Evolutionary conservation across 1,140 invertebrate species (phyloP).

Genomic region (Megalonaias nervosa): DNA sequence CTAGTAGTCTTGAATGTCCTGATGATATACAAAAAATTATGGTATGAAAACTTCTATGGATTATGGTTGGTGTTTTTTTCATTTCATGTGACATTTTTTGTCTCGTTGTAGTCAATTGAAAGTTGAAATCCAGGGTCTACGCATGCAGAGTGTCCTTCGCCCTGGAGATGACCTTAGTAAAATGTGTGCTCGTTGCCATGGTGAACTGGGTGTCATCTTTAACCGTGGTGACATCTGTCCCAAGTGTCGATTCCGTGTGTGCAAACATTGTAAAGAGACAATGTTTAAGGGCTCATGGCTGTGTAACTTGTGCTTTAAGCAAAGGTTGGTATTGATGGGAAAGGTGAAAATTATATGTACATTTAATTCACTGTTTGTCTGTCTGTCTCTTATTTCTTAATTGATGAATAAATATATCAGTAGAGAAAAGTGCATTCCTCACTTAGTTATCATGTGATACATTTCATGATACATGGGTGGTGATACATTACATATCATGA

Average conservation of each 20-base stretch:
- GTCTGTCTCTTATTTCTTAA: too few species aligned
- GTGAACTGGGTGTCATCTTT: slow-evolving; percentile 40
- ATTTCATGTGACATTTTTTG: background rate
- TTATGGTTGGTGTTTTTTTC: background rate
- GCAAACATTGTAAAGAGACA: slow-evolving; percentile 36
- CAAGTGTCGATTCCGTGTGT: slow-evolving; percentile 39
- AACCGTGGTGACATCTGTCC: slow-evolving; percentile 39
- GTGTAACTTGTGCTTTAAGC: slow-evolving; percentile 34
- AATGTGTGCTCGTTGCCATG: slow-evolving; percentile 40
- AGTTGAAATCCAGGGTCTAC: slow-evolving; percentile 19
- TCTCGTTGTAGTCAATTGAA: slow-evolving; percentile 24
- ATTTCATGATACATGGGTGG: too few species aligned
- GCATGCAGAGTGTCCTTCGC: slow-evolving; percentile 26
- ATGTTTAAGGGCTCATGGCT: slow-evolving; percentile 39
- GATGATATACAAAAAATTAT: too few species aligned
- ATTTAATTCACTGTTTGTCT: background rate
- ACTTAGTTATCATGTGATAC: too few species aligned
- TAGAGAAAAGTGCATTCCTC: too few species aligned
- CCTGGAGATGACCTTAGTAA: slow-evolving; percentile 33
- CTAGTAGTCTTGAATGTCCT: too few species aligned
- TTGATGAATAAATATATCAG: too few species aligned
- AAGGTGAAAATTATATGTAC: background rate
- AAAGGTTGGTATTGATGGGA: slow-evolving; percentile 18
- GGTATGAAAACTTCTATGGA: too few species aligned
- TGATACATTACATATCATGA: too few species aligned